Base-by-base conservation (phyloP, 1,140 invertebrate species). In the Bombus fervidus region DNA sequence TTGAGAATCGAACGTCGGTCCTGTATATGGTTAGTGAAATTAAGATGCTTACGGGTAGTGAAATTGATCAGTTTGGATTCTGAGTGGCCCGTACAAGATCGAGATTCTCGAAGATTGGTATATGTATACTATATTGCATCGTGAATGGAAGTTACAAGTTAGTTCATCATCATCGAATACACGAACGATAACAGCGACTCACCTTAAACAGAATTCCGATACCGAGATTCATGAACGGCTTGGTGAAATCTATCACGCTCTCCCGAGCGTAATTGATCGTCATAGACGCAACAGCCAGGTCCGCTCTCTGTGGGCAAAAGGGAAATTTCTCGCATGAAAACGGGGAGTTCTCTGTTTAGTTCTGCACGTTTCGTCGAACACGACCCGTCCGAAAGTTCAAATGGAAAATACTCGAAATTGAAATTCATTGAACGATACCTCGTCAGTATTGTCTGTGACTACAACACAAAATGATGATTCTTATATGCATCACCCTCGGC, bases 241-340 rank as follows among this genome's bases (percentile, higher is more conserved):
- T 98, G 5, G 98, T 98, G 94, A 99, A 99, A 95, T 98, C 98
- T 85, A 98, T 98, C 34, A 97, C 97, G 93, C 96, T 97, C 93
- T 98, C 98, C 85, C 98, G 95, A 77, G 98, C 97, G 89, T 98
- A 98, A 92, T 98, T 98, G 86, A 98, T 97, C 34, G 97, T 98
- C 96, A 98, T 96, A 43, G 97, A 97, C 10, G 97, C 97, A 15
- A 98, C 97, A 6, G 97, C 97, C 81, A 98, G 94, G 94, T 98
- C 97, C 13, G 97, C 97, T 95, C 97, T 97, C 96, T 97, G 92
- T 22, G 92, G 94, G 41, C 25, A 53, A 86, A 75, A 72, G n/a
- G 10, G 43, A 80, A 18, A 43, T 71, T 41, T 53, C n/a, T 37
- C 41, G 74, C 31, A 34, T 59, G 28, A 39, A 74, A 43, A 53